These are phyloP conservation scores for Agrochola circellaris DNA, from an alignment of 2,888 invertebrate genomes.

Conservation along the genomic window DNA sequence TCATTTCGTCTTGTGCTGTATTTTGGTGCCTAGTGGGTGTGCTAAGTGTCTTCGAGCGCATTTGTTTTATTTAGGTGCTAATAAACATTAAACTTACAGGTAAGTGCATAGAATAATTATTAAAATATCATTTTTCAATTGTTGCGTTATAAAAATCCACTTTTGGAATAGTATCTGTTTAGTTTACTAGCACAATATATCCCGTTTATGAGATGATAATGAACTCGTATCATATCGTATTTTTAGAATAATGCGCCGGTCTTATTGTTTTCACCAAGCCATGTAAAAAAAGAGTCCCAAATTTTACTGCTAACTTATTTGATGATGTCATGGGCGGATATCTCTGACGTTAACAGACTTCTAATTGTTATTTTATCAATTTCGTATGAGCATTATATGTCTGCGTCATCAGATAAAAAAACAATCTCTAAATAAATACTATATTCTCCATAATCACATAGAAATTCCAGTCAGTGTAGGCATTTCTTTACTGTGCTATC, in stretches of 20 bases:
- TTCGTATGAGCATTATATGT: slow-evolving; percentile 21
- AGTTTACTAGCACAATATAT: slow-evolving; percentile 12
- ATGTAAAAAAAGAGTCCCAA: not conserved
- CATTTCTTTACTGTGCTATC: not conserved
- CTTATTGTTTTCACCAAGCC: slow-evolving; percentile 23
- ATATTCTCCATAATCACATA: not conserved
- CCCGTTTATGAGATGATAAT: slow-evolving; percentile 19
- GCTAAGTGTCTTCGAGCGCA: slow-evolving; percentile 81
- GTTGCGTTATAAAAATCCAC: slow-evolving; percentile 4
- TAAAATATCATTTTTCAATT: slow-evolving; percentile 9
- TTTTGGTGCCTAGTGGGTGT: slow-evolving; percentile 88
- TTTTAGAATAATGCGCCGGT: slow-evolving; percentile 50
- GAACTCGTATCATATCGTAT: slow-evolving; percentile 24
- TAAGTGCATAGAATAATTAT: slow-evolving; percentile 70
- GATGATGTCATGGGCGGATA: slow-evolving; percentile 79
- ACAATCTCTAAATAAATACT: slow-evolving; percentile 8
- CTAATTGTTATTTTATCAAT: slow-evolving; percentile 56
- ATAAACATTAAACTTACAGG: slow-evolving; percentile 80
- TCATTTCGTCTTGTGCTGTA: slow-evolving; percentile 83
- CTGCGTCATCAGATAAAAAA: slow-evolving; percentile 32
- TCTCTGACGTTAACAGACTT: slow-evolving; percentile 61
- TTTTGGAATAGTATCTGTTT: slow-evolving; percentile 11
- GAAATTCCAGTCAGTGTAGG: not conserved
- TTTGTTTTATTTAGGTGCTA: slow-evolving; percentile 81
- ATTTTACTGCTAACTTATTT: slow-evolving; percentile 52